phyloP scores from a whole-genome alignment of 2,888 invertebrate species.

The Onchidella celtica region DNA sequence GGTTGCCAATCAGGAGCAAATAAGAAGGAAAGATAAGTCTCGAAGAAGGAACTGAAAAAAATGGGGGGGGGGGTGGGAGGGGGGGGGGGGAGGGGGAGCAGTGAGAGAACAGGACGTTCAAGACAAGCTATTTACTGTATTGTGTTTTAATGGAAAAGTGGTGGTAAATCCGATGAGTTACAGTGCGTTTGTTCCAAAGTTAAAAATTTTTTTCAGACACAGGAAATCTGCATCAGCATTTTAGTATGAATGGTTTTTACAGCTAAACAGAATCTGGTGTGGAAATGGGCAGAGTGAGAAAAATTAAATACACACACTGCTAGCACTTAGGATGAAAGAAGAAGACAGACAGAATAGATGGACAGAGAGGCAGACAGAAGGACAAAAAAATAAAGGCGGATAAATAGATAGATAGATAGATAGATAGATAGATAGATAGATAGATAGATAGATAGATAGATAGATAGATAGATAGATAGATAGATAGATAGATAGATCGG shows the following conservation, averaged over 20 bases:
- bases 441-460: conserved; percentile 1
- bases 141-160: background rate
- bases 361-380: background rate
- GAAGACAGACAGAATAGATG: background rate
- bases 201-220: no score
- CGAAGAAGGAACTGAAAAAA: background rate
- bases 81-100: conserved; percentile 3
- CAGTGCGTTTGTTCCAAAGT: no score
- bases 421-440: background rate
- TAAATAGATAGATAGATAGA: no score
- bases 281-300: background rate
- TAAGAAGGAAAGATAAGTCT: background rate
- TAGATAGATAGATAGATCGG: no score
- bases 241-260: no score
- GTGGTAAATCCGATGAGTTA: no score
- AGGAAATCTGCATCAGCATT: no score
- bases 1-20: no score
- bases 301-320: no score
- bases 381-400: background rate
- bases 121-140: background rate
- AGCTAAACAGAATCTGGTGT: background rate
- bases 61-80: background rate
- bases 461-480: background rate
- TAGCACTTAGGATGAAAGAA: background rate
- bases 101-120: background rate